phyloP scores from a whole-genome alignment of 2,113 vertebrate species.

The Aegypius monachus region DNA sequence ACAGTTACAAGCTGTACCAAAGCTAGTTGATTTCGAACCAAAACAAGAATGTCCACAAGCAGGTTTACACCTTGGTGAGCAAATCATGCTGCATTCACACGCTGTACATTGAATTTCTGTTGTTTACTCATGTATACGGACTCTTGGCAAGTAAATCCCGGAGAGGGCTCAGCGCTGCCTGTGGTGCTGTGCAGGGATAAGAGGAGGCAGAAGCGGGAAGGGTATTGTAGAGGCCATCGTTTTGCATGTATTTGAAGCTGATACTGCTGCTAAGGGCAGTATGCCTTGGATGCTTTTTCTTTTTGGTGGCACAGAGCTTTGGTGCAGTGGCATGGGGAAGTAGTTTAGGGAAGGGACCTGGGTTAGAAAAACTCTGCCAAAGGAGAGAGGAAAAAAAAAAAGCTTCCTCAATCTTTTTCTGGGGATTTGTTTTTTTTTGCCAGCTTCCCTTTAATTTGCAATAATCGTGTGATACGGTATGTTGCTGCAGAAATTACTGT shows the following conservation, averaged over 20 bases:
- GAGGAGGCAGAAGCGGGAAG: not conserved
- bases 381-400: not conserved
- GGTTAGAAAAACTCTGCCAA: not conserved
- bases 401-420: not conserved
- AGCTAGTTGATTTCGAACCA: not conserved
- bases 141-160: accelerated
- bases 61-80: not conserved
- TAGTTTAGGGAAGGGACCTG: not conserved
- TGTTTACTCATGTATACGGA: accelerated
- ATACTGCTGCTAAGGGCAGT: not conserved
- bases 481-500: not conserved
- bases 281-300: not conserved
- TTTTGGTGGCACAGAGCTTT: not conserved
- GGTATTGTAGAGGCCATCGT: not conserved
- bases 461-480: accelerated
- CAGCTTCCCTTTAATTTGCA: not conserved
- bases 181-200: not conserved
- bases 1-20: slow-evolving; percentile 5
- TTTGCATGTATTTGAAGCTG: accelerated
- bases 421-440: not conserved
- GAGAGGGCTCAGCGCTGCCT: accelerated
- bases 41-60: not conserved
- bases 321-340: not conserved
- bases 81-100: accelerated
- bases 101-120: accelerated